Conservation (phyloP, 2,888 invertebrate species). For the Pyrrhosoma nymphula region DNA sequence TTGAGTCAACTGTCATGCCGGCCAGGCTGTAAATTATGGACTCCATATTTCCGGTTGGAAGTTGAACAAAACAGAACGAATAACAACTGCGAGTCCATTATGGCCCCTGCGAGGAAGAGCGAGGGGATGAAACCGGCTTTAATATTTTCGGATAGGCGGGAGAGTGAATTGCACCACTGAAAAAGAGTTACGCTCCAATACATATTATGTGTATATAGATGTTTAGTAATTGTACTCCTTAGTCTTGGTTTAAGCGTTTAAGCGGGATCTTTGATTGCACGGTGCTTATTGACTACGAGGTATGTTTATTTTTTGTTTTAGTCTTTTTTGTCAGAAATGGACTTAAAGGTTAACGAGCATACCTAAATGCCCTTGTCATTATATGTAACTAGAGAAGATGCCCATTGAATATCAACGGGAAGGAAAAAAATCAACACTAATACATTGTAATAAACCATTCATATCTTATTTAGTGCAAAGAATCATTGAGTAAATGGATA, state of each 20-base stretch:
- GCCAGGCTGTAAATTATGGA: slow-evolving; percentile 31
- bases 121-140: background rate
- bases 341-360: too few relatives aligned
- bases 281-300: background rate
- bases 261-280: background rate
- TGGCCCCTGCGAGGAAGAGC: background rate
- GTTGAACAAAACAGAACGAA: slow-evolving; percentile 28
- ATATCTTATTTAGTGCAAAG: too few relatives aligned
- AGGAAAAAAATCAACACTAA: too few relatives aligned
- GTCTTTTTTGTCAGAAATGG: too few relatives aligned
- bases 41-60: slow-evolving; percentile 42
- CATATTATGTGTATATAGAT: background rate
- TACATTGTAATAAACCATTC: too few relatives aligned
- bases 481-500: too few relatives aligned
- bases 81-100: slow-evolving; percentile 40
- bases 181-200: background rate
- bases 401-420: too few relatives aligned
- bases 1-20: background rate
- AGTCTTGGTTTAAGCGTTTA: background rate
- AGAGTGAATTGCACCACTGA: background rate
- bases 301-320: too few relatives aligned
- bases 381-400: too few relatives aligned
- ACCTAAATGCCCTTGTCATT: too few relatives aligned
- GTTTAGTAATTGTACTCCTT: background rate
- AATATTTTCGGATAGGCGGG: background rate